Conservation (phyloP, 1,140 invertebrate genomes). For the Formica selysi region DNA sequence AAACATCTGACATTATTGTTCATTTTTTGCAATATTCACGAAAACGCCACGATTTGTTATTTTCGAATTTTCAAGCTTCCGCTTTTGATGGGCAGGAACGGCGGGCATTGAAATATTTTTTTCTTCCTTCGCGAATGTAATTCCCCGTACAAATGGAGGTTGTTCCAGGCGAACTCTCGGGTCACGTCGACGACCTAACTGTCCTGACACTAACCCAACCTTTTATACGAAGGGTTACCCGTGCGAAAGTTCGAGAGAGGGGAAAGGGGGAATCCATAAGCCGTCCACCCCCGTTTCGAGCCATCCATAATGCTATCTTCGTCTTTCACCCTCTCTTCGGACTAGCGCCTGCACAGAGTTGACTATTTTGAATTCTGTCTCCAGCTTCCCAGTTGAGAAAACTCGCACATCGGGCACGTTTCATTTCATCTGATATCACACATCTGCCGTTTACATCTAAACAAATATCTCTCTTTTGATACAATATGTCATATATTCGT, state of each 20-base stretch:
- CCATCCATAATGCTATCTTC: conserved; percentile 58
- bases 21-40: conserved; percentile 10
- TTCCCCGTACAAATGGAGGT: conserved; percentile 80
- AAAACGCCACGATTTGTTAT: conserved; percentile 20
- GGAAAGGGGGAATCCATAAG: conserved; percentile 76
- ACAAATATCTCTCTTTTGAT: conserved; percentile 37
- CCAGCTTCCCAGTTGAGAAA: conserved; percentile 35
- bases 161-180: conserved; percentile 78
- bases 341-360: conserved; percentile 35
- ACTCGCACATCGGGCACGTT: conserved; percentile 21
- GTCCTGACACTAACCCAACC: conserved; percentile 77
- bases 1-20: conserved; percentile 57
- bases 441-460: conserved; percentile 51
- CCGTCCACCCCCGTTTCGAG: conserved; percentile 47
- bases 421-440: conserved; percentile 54
- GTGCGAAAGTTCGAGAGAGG: conserved; percentile 74
- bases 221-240: conserved; percentile 79
- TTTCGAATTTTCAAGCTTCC: conserved; percentile 42
- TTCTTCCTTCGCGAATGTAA: conserved; percentile 74
- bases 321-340: conserved; percentile 55
- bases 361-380: conserved; percentile 55
- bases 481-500: neutral
- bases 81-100: neutral
- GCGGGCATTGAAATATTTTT: conserved; percentile 64
- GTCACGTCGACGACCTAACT: conserved; percentile 82